phyloP scores from a whole-genome alignment of 2,797 vertebrate species.

The Coranthus polyacanthus region DNA sequence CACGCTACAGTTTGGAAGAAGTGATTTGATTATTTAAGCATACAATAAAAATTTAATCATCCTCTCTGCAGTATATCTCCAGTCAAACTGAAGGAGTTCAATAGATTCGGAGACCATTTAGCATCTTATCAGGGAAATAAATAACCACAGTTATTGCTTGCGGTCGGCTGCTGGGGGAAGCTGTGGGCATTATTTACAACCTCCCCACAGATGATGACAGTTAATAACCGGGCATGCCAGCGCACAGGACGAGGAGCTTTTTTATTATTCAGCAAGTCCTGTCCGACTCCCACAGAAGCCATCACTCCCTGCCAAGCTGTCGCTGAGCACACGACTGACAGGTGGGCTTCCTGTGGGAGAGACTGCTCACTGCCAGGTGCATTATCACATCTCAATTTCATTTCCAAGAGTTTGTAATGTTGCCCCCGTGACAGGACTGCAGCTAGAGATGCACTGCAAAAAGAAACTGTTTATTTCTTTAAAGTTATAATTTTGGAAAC shows the following conservation, averaged over 20 bases:
- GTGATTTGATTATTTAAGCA: constrained; percentile 12
- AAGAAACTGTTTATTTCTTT: constrained; percentile 6
- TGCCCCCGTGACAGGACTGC: constrained; percentile 26
- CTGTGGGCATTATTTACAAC: constrained; percentile 61
- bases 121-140: constrained; percentile 61
- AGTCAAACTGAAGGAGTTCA: constrained; percentile 22
- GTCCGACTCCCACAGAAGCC: constrained; percentile 38
- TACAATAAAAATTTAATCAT: constrained; percentile 35
- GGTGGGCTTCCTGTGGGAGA: constrained; percentile 52
- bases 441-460: constrained; percentile 1
- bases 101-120: constrained; percentile 44
- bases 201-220: constrained; percentile 52
- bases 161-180: constrained; percentile 48
- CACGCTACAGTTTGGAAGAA: constrained; percentile 18
- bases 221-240: constrained; percentile 58
- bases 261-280: constrained; percentile 57
- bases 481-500: not conserved
- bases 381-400: constrained; percentile 58
- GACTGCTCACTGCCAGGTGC: constrained; percentile 31
- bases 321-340: constrained; percentile 34
- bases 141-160: constrained; percentile 58
- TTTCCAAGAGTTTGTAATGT: constrained; percentile 45
- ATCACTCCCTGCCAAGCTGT: constrained; percentile 31
- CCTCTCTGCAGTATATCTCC: constrained; percentile 12
- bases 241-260: constrained; percentile 27